A percentile compares a stretch with the other conserved stretches of the same genome.
These are phyloP conservation scores for Onychostoma macrolepis DNA, from an alignment of 2,113 vertebrate genomes.

Conservation along the genomic window DNA sequence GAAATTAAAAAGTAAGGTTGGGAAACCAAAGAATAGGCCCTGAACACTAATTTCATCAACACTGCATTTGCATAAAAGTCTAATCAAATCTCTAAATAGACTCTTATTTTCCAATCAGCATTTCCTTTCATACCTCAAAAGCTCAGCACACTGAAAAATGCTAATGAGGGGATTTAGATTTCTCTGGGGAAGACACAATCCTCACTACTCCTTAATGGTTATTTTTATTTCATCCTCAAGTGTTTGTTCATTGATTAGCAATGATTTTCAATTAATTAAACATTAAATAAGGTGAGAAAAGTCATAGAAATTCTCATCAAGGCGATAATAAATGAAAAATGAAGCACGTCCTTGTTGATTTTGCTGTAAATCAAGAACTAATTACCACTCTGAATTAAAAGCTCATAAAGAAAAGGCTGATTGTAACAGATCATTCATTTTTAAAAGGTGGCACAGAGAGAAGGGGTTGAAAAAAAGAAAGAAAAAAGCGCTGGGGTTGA, in stretches of 20 bases:
- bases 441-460: background rate
- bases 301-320: conserved; percentile 21
- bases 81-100: conserved; percentile 37
- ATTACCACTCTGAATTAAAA: conserved; percentile 2
- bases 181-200: conserved; percentile 13
- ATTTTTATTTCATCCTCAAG: conserved; percentile 31
- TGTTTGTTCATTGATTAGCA: conserved; percentile 42
- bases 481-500: no score
- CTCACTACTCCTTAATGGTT: background rate
- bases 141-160: conserved; percentile 33
- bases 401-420: background rate
- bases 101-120: conserved; percentile 41
- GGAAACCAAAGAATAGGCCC: background rate
- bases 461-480: background rate
- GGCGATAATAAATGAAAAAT: conserved; percentile 12
- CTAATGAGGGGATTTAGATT: conserved; percentile 33
- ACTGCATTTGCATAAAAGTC: conserved; percentile 19
- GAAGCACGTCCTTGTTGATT: background rate
- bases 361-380: conserved; percentile 18
- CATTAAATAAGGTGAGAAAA: conserved; percentile 1
- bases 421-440: conserved; percentile 1
- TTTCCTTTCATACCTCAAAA: conserved; percentile 42
- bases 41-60: conserved; percentile 13
- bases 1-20: background rate
- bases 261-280: conserved; percentile 25